Percentiles rank a stretch among this genome's conserved stretches.
Evolutionary conservation across 2,888 invertebrate species (phyloP).

Genomic region (Orchestes rusci): DNA sequence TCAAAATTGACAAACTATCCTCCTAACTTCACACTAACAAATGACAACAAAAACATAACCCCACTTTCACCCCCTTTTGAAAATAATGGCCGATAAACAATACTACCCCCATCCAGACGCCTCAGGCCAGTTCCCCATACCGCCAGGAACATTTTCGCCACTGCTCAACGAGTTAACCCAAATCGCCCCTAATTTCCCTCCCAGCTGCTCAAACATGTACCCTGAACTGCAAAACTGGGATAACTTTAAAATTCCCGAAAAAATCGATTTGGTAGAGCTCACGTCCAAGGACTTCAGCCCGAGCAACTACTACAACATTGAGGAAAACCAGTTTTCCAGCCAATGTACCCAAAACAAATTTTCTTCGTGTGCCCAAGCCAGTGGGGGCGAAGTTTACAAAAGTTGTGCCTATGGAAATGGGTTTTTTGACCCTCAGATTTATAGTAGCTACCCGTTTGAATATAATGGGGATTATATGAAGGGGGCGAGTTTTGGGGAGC

Average conservation of each 20-base stretch:
- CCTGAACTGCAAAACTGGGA: slow-evolving; percentile 26
- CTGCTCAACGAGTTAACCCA: slow-evolving; percentile 4
- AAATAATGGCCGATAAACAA: slow-evolving; percentile 11
- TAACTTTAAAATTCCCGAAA: slow-evolving; percentile 33
- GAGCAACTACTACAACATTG: slow-evolving; percentile 36
- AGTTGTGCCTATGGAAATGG: slow-evolving; percentile 24
- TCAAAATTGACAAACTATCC: too few relatives aligned
- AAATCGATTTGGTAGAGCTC: slow-evolving; percentile 38
- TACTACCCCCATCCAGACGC: slow-evolving; percentile 4
- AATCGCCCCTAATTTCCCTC: slow-evolving; percentile 3
- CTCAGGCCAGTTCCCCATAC: slow-evolving; percentile 10
- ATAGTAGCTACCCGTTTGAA: slow-evolving; percentile 8
- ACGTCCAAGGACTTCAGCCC: slow-evolving; percentile 39
- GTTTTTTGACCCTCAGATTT: slow-evolving; percentile 15
- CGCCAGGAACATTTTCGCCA: slow-evolving; percentile 16
- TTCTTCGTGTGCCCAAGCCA: slow-evolving; percentile 37
- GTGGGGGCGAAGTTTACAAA: slow-evolving; percentile 20
- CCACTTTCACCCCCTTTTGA: too few relatives aligned
- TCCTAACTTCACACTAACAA: too few relatives aligned
- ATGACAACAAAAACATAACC: too few relatives aligned
- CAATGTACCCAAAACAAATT: too few relatives aligned
- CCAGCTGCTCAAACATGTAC: too few relatives aligned
- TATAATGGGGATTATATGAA: slow-evolving; percentile 4
- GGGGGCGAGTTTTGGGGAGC: background rate
- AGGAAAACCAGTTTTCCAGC: slow-evolving; percentile 33